Evolutionary conservation across 2,888 invertebrate species (phyloP).

Genomic region (Coremacera marginata): DNA sequence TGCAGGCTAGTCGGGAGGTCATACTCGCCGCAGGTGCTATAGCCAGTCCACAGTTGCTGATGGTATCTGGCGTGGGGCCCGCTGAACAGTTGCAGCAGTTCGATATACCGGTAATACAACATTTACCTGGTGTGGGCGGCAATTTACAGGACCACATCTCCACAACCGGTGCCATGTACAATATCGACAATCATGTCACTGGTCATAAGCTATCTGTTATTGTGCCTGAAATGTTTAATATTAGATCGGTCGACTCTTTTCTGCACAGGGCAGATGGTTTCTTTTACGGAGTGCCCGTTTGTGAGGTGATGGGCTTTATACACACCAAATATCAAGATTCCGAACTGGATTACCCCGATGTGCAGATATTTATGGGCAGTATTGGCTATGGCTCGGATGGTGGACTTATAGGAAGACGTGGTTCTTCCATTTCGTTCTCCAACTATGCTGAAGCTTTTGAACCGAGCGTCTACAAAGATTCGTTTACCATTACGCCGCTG

Average conservation of each 20-base stretch:
- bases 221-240: constrained; percentile 75
- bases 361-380: constrained; percentile 82
- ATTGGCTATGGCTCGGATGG: constrained; percentile 84
- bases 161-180: constrained; percentile 81
- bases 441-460: constrained; percentile 79
- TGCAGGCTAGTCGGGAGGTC: constrained; percentile 80
- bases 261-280: constrained; percentile 74
- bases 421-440: constrained; percentile 76
- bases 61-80: constrained; percentile 88
- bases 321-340: constrained; percentile 80
- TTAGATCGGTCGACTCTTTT: constrained; percentile 76
- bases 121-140: constrained; percentile 80
- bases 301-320: constrained; percentile 84
- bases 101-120: constrained; percentile 75
- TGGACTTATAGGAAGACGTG: constrained; percentile 79
- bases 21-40: constrained; percentile 88
- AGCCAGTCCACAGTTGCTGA: constrained; percentile 86
- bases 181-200: constrained; percentile 75
- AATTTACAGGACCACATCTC: constrained; percentile 89
- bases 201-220: constrained; percentile 78
- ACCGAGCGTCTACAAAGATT: constrained; percentile 77
- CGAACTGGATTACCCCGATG: constrained; percentile 80
- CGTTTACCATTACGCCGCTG: constrained; percentile 78
- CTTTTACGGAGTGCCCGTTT: constrained; percentile 81
- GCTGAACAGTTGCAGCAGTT: constrained; percentile 73